phyloP scores from a whole-genome alignment of 2,113 vertebrate species.

The Tychaedon coryphoeus region DNA sequence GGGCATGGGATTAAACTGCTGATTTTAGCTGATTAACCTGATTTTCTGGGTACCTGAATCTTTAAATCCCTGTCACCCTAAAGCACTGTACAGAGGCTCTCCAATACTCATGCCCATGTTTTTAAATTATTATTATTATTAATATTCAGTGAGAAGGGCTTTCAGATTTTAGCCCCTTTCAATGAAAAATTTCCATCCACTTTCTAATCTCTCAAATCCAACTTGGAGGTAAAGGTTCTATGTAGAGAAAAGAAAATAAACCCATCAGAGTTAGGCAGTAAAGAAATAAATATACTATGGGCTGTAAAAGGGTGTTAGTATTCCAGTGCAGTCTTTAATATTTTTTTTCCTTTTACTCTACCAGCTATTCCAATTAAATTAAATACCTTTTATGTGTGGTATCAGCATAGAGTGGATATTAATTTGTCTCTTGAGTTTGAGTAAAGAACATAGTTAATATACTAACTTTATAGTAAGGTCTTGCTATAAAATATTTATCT shows the following conservation, averaged over 20 bases:
- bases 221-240: background rate
- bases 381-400: background rate
- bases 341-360: background rate
- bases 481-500: conserved; percentile 17
- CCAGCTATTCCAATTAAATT: conserved; percentile 36
- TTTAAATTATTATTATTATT: background rate
- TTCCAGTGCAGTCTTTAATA: background rate
- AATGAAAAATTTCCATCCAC: background rate
- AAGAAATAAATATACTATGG: conserved; percentile 8
- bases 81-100: background rate
- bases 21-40: background rate
- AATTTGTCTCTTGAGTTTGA: conserved; percentile 43
- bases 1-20: background rate
- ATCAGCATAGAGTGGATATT: conserved; percentile 1
- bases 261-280: background rate
- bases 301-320: conserved; percentile 15
- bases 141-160: background rate
- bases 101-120: background rate
- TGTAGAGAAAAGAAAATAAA: conserved; percentile 9
- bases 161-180: background rate
- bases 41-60: background rate
- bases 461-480: background rate
- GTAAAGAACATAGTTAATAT: conserved; percentile 1
- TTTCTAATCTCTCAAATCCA: conserved; percentile 11
- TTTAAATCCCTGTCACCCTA: background rate